Conservation (phyloP, 1,140 invertebrate genomes). For the Leguminivora glycinivorella region DNA sequence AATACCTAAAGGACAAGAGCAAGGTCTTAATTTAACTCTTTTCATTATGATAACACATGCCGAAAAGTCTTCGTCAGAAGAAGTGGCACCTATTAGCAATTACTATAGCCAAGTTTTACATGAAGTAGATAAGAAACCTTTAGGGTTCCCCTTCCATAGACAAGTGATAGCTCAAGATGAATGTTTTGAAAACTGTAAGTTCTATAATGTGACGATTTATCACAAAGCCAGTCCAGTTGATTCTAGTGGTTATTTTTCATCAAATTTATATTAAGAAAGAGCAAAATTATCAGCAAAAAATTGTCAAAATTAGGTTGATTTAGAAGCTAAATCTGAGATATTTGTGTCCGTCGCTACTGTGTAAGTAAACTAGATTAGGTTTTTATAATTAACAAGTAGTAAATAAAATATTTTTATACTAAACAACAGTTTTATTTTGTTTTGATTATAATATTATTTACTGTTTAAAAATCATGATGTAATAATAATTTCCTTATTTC, state of each 20-base stretch:
- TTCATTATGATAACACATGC: conserved; percentile 56
- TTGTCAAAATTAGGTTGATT: not conserved
- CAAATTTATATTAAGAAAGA: conserved; percentile 50
- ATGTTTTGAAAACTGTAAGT: conserved; percentile 55
- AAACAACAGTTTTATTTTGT: not conserved
- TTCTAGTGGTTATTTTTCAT: conserved; percentile 51
- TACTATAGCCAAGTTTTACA: conserved; percentile 7
- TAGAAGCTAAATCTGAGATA: not conserved
- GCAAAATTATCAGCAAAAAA: not conserved
- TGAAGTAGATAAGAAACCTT: conserved; percentile 47
- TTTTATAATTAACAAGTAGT: not conserved
- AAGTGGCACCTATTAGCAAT: not conserved
- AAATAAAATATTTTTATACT: conserved; percentile 1
- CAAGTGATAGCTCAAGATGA: conserved; percentile 40
- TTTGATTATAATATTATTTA: no score
- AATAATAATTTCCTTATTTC: no score
- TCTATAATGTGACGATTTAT: conserved; percentile 61
- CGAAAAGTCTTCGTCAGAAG: conserved; percentile 35
- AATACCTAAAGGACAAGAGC: conserved; percentile 59
- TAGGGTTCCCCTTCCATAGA: conserved; percentile 70
- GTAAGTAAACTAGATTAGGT: not conserved
- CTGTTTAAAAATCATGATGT: no score
- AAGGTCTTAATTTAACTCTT: conserved; percentile 60
- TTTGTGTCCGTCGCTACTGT: not conserved
- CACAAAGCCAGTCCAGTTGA: conserved; percentile 52